These are phyloP conservation scores for Vireo griseus DNA, from an alignment of 2,797 vertebrate genomes.

Conservation along the genomic window DNA sequence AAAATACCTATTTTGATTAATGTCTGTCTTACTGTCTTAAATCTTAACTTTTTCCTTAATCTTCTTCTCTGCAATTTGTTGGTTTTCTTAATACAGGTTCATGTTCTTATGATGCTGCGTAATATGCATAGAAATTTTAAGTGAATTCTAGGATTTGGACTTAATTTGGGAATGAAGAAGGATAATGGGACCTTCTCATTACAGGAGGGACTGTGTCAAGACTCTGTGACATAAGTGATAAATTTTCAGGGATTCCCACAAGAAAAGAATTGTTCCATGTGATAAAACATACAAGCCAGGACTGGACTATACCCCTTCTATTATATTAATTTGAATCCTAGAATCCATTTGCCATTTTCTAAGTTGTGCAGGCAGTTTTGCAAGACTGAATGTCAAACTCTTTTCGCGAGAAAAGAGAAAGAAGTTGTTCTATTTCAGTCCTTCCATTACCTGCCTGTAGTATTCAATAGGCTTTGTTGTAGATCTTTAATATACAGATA, in stretches of 20 bases:
- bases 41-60: neutral
- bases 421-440: neutral
- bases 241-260: neutral
- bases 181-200: neutral
- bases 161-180: neutral
- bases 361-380: neutral
- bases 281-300: neutral
- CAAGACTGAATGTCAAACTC: neutral
- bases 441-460: neutral
- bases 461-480: neutral
- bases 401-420: neutral
- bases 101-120: neutral
- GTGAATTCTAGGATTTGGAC: neutral
- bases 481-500: neutral
- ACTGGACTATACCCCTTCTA: neutral
- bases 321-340: neutral
- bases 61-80: neutral
- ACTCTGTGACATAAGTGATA: neutral
- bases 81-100: rapidly evolving
- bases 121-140: neutral
- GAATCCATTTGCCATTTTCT: neutral
- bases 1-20: neutral
- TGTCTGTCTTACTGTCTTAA: neutral
- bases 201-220: neutral
- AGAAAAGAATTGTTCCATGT: neutral